Percentiles rank a stretch among this genome's conserved stretches.
These are phyloP conservation scores for Leptothorax acervorum DNA, from an alignment of 2,888 invertebrate genomes.

Conservation along the genomic window DNA sequence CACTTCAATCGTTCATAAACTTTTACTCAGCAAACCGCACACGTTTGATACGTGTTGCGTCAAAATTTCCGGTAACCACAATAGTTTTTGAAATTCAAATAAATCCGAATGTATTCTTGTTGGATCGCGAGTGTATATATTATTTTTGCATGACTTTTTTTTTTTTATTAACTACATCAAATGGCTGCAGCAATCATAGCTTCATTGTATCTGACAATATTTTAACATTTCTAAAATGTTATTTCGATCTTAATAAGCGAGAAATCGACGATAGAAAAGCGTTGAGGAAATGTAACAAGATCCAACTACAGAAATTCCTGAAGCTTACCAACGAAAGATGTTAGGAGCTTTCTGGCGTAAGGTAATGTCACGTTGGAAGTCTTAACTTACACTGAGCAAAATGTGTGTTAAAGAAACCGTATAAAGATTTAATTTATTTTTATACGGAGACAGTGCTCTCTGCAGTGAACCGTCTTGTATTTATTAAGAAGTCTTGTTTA, in stretches of 20 bases:
- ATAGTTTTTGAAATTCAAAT: slow-evolving; percentile 11
- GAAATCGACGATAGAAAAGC: background rate
- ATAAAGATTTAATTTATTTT: slow-evolving; percentile 28
- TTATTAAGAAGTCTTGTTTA: slow-evolving; percentile 8
- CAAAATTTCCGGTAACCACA: slow-evolving; percentile 10
- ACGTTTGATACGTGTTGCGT: slow-evolving; percentile 10
- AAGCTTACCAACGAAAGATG: slow-evolving; percentile 53
- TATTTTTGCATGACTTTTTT: background rate
- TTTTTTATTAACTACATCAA: slow-evolving; percentile 2
- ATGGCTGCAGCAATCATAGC: background rate
- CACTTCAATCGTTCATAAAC: slow-evolving; percentile 16
- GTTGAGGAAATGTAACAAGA: slow-evolving; percentile 18
- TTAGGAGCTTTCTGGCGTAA: slow-evolving; percentile 57
- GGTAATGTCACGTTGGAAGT: slow-evolving; percentile 57
- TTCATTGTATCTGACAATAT: background rate
- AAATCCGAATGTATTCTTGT: slow-evolving; percentile 4
- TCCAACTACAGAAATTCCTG: background rate
- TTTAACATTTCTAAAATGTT: slow-evolving; percentile 5
- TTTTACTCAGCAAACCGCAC: slow-evolving; percentile 4
- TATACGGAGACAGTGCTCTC: slow-evolving; percentile 4
- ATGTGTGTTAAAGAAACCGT: background rate
- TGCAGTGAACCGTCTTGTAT: slow-evolving; percentile 15
- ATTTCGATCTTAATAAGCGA: background rate
- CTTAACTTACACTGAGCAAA: slow-evolving; percentile 20
- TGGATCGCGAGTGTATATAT: background rate